Evolutionary conservation across 2,797 vertebrate species (phyloP).

Genomic region (Myotis vivesi): DNA sequence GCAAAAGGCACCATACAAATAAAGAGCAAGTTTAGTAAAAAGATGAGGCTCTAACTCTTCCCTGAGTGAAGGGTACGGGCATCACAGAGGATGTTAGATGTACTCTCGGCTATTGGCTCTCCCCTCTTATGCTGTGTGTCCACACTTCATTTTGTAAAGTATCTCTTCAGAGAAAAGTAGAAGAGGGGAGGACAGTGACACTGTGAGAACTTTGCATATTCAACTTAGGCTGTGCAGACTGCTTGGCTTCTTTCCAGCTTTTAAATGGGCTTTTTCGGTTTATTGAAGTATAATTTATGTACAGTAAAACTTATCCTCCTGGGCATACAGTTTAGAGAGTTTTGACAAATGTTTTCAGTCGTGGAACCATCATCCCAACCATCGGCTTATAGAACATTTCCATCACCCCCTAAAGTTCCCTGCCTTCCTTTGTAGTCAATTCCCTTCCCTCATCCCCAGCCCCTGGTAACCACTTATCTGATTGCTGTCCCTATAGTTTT

Average conservation of each 20-base stretch:
- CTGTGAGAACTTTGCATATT: neutral
- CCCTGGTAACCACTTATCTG: neutral
- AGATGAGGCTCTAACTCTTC: neutral
- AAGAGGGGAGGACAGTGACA: neutral
- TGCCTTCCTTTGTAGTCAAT: neutral
- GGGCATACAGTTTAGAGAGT: neutral
- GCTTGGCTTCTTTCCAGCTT: neutral
- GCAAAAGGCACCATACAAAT: slow-evolving; percentile 1
- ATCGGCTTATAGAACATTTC: neutral
- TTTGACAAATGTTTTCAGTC: neutral
- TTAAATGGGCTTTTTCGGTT: slow-evolving; percentile 11
- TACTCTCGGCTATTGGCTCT: neutral
- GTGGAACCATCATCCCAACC: neutral
- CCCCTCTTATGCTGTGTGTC: neutral
- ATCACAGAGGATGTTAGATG: neutral
- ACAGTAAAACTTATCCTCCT: neutral
- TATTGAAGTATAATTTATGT: neutral
- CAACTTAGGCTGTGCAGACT: neutral
- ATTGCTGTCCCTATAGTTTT: neutral
- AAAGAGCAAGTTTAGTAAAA: neutral
- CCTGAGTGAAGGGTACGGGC: neutral
- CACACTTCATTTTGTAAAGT: neutral
- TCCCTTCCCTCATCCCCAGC: neutral
- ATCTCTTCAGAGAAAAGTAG: neutral
- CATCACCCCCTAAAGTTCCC: neutral